Evolutionary conservation across 2,113 vertebrate genomes (phyloP).

Genomic region (Campylomormyrus numenius): DNA sequence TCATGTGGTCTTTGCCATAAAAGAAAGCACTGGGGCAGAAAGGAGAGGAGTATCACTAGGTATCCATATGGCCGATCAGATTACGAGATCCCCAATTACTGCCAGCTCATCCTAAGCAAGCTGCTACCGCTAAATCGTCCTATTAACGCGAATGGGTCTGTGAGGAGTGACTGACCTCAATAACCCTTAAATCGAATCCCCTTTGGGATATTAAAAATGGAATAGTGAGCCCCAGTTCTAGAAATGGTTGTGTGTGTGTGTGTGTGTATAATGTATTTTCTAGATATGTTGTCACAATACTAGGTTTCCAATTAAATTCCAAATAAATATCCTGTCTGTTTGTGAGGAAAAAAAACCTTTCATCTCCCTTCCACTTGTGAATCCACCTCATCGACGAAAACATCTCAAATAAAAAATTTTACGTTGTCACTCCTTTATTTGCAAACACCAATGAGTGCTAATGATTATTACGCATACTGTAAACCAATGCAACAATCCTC

Average conservation of each 20-base stretch:
- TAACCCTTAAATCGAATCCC: background rate
- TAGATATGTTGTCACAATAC: background rate
- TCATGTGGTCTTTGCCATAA: background rate
- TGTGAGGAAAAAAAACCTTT: background rate
- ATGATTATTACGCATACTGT: background rate
- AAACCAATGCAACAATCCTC: background rate
- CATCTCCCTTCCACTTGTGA: background rate
- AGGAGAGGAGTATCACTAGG: background rate
- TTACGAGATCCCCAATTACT: background rate
- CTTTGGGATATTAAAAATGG: background rate
- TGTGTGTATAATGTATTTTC: background rate
- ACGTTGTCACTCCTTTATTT: background rate
- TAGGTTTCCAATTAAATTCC: background rate
- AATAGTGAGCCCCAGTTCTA: slow-evolving; percentile 2
- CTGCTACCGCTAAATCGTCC: background rate
- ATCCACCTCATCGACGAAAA: background rate
- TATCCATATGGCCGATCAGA: slow-evolving; percentile 9
- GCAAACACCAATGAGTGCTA: background rate
- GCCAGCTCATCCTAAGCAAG: background rate
- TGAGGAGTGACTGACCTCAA: background rate
- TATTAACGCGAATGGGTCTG: background rate
- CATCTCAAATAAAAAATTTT: background rate
- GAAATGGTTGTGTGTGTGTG: background rate
- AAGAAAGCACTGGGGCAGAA: background rate
- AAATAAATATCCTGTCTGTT: background rate